phyloP scores from a whole-genome alignment of 2,888 invertebrate species.

The Hemaris fuciformis region DNA sequence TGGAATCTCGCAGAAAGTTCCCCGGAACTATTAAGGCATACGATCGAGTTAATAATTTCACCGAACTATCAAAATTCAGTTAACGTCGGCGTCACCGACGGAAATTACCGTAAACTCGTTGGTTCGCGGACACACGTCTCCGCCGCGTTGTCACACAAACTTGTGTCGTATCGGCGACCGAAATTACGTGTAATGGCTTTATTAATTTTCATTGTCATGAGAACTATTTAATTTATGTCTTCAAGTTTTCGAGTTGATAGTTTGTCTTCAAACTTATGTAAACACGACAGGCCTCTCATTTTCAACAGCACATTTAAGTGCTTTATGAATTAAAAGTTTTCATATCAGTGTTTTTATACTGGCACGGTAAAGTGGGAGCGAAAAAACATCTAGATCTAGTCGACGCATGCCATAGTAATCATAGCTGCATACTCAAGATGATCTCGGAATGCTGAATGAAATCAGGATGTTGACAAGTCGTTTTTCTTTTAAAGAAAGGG shows the following conservation, averaged over 20 bases:
- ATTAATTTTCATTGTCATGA: constrained; percentile 11
- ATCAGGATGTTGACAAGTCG: too few species aligned
- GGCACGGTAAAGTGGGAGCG: too few species aligned
- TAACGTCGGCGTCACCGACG: constrained; percentile 21
- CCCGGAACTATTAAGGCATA: neutral
- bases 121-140: constrained; percentile 12
- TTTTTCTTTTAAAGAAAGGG: too few species aligned
- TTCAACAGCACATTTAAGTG: too few species aligned
- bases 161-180: constrained; percentile 20
- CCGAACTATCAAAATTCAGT: constrained; percentile 24
- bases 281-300: too few species aligned
- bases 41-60: neutral
- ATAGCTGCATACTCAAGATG: too few species aligned
- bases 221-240: neutral
- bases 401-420: too few species aligned
- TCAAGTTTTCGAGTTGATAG: constrained; percentile 1
- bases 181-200: constrained; percentile 19
- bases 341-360: too few species aligned
- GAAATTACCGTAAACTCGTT: constrained; percentile 24
- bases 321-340: too few species aligned
- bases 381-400: too few species aligned
- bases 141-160: constrained; percentile 21
- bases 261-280: neutral
- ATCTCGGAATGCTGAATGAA: too few species aligned
- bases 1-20: neutral